Evolutionary conservation across 2,797 vertebrate species (phyloP), one percentile per base, ranked within the genome.

Genomic region (Helicolenus hilgendorfi): DNA sequence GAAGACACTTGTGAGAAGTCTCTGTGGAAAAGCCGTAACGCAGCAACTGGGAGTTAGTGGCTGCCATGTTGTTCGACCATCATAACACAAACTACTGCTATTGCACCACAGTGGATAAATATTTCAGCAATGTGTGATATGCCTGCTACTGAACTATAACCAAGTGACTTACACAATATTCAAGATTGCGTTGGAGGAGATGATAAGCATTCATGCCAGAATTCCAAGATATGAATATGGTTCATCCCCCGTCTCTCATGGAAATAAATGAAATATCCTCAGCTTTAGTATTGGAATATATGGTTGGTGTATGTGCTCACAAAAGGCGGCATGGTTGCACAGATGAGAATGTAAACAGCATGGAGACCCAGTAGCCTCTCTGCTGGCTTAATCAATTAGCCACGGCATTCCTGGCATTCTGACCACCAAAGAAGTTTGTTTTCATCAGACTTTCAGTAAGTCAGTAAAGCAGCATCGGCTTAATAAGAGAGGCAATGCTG

Each of bases 361-460:
- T 69, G 7, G 63, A 53, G 64, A 56, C 65, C 22, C 20, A 72
- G 69, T 58, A 84, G 85, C 62, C 63, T 78, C 7, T 49, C 62
- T 22, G 56, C 69, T 91, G 20, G 24, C 77, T 83, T 79, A 90
- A 85, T 92, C 85, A 89, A 88, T 89, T 87, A 87, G 71, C 79
- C 13, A 29, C 53, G 26, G 76, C 74, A 93, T 94, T 94, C 83
- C 58, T 83, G 29, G 26, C 65, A 89, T 92, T 89, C 83, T 59
- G 38, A 55, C 71, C 15, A 73, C 60, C 29, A 59, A 60, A 72
- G 24, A 49, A 20, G 26, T 79, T 74, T 24, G 18, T 67, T 35
- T 35, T 88, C 55, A 58, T 24, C 41, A 70, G 78, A 73, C 76
- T 53, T 74, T 77, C 8, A 74, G 15, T 24, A 20, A 27, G 27